Evolutionary conservation across 2,888 invertebrate species (phyloP), one percentile per base, ranked within the genome.

Genomic region (Bhutanitis thaidina): DNA sequence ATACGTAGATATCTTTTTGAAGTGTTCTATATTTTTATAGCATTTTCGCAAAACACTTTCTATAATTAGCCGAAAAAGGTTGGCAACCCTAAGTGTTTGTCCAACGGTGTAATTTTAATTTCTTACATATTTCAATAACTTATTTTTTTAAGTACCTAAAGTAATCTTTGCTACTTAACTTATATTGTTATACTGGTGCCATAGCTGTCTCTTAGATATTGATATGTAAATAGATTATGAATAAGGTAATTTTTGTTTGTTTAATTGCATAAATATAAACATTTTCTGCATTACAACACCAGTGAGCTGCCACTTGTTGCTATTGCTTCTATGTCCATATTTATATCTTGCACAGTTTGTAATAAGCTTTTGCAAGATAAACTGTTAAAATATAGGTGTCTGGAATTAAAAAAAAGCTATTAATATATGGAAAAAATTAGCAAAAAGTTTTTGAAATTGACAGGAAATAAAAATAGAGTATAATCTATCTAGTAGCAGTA

Each of bases 151-250:
- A 38, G 20, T 39, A 35, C 32, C 12, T 43, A 13, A 41, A 41
- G 13, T 39, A 30, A 37, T 15, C 15, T 52, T 47, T 52, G 52
- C 43, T 43, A 46, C 47, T 52, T 52, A 47, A 46, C n/a, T 30
- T 46, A 30, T 51, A 51, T 46, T 52, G 41, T 46, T 51, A 40
- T 41, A 46, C 41, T 36, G 51, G 51, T 52, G 51, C 51, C 51
- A 52, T 52, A 52, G 46, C 46, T 36, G 27, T 50, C 32, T 49
- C 34, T 51, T 52, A 52, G 37, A 36, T 46, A 37, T 46, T 34
- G 32, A 30, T 40, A 20, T 50, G 50, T 45, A 45, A 45, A 50
- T 50, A 50, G 20, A 20, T 20, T 44, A 35, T 29, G 16, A 46
- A 16, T 52, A 46, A 41, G 45, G 37, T 46, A 15, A 27, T 34